phyloP scores from a whole-genome alignment of 2,113 vertebrate genomes.

The Ochotona curzoniae region DNA sequence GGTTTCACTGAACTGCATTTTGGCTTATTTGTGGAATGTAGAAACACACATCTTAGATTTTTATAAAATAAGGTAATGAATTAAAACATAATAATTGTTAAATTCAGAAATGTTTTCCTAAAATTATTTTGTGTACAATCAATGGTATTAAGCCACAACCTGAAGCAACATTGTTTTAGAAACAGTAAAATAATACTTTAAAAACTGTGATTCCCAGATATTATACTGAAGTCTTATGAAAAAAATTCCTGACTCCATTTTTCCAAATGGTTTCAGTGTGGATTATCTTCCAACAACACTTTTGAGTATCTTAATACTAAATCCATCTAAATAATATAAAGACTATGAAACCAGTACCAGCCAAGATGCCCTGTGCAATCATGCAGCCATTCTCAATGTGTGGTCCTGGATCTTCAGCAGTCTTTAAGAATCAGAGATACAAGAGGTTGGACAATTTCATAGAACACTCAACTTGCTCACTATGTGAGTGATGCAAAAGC shows the following conservation, averaged over 20 bases:
- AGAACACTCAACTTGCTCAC: background rate
- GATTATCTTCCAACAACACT: background rate
- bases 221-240: background rate
- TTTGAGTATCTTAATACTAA: background rate
- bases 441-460: background rate
- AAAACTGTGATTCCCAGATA: background rate
- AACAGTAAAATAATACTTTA: background rate
- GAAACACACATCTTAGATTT: background rate
- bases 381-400: background rate
- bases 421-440: background rate
- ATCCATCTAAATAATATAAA: background rate
- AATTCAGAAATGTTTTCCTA: slow-evolving; percentile 28
- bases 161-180: background rate
- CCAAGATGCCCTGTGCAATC: background rate
- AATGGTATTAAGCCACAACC: background rate
- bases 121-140: background rate
- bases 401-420: background rate
- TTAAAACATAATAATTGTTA: background rate
- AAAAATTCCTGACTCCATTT: background rate
- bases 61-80: background rate
- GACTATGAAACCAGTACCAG: background rate
- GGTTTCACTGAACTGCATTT: background rate
- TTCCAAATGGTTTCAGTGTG: background rate
- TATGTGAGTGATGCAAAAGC: background rate
- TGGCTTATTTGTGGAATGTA: background rate